A percentile compares a stretch with the other conserved stretches of the same genome.
phyloP scores from a whole-genome alignment of 1,140 invertebrate species.

The Calliopsis andreniformis region DNA sequence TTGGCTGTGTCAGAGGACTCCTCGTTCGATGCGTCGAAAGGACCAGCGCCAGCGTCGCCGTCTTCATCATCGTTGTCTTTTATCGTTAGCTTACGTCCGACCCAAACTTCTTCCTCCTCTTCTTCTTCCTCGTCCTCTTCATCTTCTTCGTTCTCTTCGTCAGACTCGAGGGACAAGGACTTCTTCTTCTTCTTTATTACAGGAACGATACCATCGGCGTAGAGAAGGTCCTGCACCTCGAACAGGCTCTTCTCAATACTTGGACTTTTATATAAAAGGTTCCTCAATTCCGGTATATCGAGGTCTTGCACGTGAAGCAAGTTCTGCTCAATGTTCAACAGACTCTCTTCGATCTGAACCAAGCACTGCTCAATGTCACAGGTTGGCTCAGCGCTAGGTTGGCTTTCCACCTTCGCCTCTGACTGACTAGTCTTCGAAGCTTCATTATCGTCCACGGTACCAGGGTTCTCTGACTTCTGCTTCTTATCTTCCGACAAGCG shows the following conservation, averaged over 20 bases:
- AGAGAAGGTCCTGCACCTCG: conserved; percentile 66
- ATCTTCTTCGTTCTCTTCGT: conserved; percentile 41
- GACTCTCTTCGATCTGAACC: conserved; percentile 73
- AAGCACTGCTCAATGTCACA: conserved; percentile 74
- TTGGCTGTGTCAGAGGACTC: conserved; percentile 44
- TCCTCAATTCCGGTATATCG: conserved; percentile 71
- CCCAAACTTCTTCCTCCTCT: conserved; percentile 48
- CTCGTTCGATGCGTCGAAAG: conserved; percentile 36
- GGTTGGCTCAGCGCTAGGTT: conserved; percentile 16
- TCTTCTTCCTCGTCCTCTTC: conserved; percentile 48
- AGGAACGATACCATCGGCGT: conserved; percentile 57
- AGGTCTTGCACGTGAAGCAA: conserved; percentile 71
- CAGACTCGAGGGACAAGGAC: conserved; percentile 35
- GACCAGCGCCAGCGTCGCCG: conserved; percentile 30
- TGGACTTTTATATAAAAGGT: conserved; percentile 70
- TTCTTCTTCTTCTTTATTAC: conserved; percentile 43
- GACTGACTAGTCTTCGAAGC: not conserved
- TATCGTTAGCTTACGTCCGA: conserved; percentile 30
- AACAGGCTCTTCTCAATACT: conserved; percentile 66
- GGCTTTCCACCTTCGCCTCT: conserved; percentile 5
- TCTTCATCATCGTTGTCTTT: conserved; percentile 58
- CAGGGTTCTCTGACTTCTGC: not conserved
- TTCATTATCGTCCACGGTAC: not conserved
- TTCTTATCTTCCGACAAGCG: not conserved
- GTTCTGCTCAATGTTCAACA: conserved; percentile 73